Conservation (phyloP, 53 echinoderm and acorn worm species). For the Crossaster papposus region DNA sequence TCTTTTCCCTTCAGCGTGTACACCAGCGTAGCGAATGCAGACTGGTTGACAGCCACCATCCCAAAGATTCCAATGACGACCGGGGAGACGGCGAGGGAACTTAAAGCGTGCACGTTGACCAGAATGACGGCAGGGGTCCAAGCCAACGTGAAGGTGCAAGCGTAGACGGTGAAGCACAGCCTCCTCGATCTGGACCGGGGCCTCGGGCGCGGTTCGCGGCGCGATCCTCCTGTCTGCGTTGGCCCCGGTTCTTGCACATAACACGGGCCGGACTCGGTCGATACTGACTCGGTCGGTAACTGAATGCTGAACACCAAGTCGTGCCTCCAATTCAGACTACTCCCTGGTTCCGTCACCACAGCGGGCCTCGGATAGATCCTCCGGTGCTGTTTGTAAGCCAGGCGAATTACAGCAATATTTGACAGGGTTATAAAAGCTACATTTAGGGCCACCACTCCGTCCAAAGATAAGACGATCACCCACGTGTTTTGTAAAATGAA, state of each 20-base stretch:
- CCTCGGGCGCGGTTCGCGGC: background rate
- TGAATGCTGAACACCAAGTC: background rate
- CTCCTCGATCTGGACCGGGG: background rate
- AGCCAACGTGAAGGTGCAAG: background rate
- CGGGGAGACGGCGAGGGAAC: background rate
- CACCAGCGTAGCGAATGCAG: background rate
- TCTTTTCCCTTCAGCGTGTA: background rate
- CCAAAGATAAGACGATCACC: background rate
- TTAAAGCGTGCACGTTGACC: background rate
- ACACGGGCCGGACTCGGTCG: too few species aligned
- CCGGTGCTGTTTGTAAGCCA: background rate
- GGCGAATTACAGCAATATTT: background rate
- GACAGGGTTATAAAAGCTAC: background rate
- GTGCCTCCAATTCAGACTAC: background rate
- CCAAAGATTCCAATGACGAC: background rate
- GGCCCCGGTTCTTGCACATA: background rate
- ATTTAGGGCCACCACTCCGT: background rate
- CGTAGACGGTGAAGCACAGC: background rate
- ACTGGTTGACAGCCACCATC: conserved; percentile 2
- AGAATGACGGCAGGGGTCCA: background rate
- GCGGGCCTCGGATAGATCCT: background rate
- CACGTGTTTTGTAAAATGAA: background rate
- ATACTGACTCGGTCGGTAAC: background rate
- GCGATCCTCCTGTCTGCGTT: background rate
- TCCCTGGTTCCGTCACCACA: background rate